These are phyloP conservation scores for Luperina nickerlii DNA, from an alignment of 2,888 invertebrate species.

Conservation along the genomic window DNA sequence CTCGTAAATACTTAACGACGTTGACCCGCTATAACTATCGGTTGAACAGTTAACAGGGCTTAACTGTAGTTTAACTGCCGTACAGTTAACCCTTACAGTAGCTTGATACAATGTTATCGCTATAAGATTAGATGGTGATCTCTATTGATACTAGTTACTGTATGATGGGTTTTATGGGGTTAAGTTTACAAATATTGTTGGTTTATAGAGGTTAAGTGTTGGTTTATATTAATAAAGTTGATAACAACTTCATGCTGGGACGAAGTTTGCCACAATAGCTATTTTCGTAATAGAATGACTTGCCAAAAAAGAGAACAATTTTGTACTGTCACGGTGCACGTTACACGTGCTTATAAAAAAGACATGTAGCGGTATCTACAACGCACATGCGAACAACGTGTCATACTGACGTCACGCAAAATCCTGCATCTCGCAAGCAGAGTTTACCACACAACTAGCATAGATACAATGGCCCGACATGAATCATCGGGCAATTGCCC, in stretches of 20 bases:
- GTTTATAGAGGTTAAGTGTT: slow-evolving; percentile 18
- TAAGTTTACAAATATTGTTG: slow-evolving; percentile 34
- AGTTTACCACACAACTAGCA: no score
- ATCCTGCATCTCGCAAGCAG: no score
- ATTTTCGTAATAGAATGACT: neutral
- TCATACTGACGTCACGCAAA: no score
- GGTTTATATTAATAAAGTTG: slow-evolving; percentile 31
- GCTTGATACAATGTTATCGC: slow-evolving; percentile 64
- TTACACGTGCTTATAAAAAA: neutral
- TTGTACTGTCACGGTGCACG: neutral
- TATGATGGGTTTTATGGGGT: slow-evolving; percentile 39
- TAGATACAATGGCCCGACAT: no score
- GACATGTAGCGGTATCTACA: no score
- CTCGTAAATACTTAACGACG: slow-evolving; percentile 68
- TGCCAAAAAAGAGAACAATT: neutral
- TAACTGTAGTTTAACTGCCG: slow-evolving; percentile 70
- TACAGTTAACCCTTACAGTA: slow-evolving; percentile 65
- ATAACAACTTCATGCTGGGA: neutral
- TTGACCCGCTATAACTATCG: slow-evolving; percentile 63
- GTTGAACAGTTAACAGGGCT: slow-evolving; percentile 64
- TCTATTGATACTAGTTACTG: slow-evolving; percentile 50
- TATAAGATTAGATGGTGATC: slow-evolving; percentile 55
- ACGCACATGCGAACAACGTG: no score
- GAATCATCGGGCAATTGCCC: no score
- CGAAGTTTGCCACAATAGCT: neutral